These are phyloP conservation scores for Pollenia labialis DNA, from an alignment of 2,888 invertebrate genomes.

Conservation along the genomic window DNA sequence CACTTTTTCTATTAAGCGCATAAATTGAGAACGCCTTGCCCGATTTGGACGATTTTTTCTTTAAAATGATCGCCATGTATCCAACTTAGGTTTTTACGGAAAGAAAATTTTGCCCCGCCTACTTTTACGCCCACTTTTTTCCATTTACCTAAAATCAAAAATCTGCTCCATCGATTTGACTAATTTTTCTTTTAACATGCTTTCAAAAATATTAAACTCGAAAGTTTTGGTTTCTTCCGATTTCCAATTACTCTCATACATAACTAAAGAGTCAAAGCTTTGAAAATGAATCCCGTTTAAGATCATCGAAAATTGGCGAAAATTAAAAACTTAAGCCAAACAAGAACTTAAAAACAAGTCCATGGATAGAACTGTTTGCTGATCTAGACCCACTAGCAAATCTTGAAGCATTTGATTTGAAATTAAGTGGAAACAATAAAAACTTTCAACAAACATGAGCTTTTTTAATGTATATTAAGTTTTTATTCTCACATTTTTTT, in stretches of 20 bases:
- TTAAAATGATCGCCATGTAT: no score
- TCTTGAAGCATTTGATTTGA: constrained; percentile 81
- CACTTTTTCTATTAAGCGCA: no score
- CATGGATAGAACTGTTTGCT: constrained; percentile 81
- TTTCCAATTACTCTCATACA: constrained; percentile 1
- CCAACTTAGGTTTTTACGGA: no score
- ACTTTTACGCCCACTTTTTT: no score
- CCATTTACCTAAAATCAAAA: no score
- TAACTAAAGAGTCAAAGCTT: background rate
- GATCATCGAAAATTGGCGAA: background rate
- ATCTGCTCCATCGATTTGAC: no score
- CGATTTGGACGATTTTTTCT: no score
- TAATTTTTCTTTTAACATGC: no score
- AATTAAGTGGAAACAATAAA: constrained; percentile 78
- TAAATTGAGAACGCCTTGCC: no score
- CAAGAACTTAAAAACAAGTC: constrained; percentile 74
- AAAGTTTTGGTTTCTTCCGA: constrained; percentile 1
- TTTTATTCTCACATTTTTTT: no score
- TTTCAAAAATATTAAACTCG: constrained; percentile 22
- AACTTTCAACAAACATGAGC: constrained; percentile 81
- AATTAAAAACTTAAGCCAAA: constrained; percentile 10
- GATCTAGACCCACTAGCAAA: constrained; percentile 82
- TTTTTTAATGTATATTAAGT: background rate
- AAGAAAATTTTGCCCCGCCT: no score
- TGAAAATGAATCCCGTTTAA: background rate